Conservation (phyloP, 2,888 invertebrate genomes). For the Phengaris arion region DNA sequence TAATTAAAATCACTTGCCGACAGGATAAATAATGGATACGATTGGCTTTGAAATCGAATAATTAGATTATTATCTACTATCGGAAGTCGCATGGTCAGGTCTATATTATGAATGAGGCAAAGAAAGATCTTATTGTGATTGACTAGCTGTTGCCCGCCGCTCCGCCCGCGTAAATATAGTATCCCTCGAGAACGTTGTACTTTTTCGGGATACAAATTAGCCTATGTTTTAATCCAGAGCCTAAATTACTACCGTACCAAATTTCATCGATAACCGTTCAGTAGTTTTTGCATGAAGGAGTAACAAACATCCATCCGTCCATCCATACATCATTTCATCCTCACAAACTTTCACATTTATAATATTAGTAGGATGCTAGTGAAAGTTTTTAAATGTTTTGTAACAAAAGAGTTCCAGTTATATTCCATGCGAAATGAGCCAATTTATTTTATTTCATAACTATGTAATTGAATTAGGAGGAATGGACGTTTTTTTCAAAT, state of each 20-base stretch:
- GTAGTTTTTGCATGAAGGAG: no score
- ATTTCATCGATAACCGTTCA: no score
- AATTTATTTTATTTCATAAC: constrained; percentile 12
- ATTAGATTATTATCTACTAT: background rate
- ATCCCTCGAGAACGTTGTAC: no score
- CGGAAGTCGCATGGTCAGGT: background rate
- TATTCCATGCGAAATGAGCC: background rate
- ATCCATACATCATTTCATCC: no score
- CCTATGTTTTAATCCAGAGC: no score
- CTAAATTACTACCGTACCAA: no score
- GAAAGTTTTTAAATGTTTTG: background rate
- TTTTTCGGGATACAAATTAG: no score
- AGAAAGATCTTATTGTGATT: background rate
- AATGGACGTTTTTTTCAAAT: constrained; percentile 3
- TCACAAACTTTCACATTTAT: no score
- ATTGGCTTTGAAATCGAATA: constrained; percentile 7
- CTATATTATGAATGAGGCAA: background rate
- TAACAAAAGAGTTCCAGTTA: background rate
- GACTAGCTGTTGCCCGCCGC: no score
- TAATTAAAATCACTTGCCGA: constrained; percentile 15
- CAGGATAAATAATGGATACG: constrained; percentile 12
- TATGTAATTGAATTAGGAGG: constrained; percentile 3
- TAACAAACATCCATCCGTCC: no score
- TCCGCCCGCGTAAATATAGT: no score
- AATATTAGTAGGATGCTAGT: background rate